phyloP scores from a whole-genome alignment of 2,797 vertebrate species.

The Discoglossus pictus region DNA sequence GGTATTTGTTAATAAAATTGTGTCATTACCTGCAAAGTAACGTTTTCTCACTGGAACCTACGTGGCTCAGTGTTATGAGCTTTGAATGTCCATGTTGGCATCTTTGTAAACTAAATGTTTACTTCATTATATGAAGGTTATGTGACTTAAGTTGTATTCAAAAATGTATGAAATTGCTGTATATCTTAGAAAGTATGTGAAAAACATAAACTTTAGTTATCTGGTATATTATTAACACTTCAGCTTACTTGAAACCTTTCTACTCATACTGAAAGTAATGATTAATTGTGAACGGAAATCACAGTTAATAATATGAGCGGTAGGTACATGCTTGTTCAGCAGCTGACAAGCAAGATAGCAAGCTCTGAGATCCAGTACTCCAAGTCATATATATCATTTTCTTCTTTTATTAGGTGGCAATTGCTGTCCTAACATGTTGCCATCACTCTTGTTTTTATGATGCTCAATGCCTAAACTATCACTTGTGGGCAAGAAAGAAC shows the following conservation, averaged over 20 bases:
- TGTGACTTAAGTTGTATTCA: no score
- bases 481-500: no score
- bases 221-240: not conserved
- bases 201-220: not conserved
- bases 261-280: slow-evolving; percentile 62
- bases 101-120: no score
- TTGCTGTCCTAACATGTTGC: not conserved
- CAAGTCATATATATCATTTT: not conserved
- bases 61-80: no score
- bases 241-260: slow-evolving; percentile 43
- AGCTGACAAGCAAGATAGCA: slow-evolving; percentile 48
- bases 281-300: slow-evolving; percentile 59
- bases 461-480: no score
- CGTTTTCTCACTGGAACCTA: no score
- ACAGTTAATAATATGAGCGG: slow-evolving; percentile 53
- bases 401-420: not conserved
- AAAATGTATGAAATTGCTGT: not conserved
- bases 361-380: not conserved
- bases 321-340: slow-evolving; percentile 52
- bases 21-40: no score
- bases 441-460: no score
- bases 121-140: no score
- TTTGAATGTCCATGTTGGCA: no score
- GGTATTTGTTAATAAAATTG: no score
- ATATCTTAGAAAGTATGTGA: not conserved